Evolutionary conservation across 2,113 vertebrate species (phyloP).

Genomic region (Hippocampus abdominalis): DNA sequence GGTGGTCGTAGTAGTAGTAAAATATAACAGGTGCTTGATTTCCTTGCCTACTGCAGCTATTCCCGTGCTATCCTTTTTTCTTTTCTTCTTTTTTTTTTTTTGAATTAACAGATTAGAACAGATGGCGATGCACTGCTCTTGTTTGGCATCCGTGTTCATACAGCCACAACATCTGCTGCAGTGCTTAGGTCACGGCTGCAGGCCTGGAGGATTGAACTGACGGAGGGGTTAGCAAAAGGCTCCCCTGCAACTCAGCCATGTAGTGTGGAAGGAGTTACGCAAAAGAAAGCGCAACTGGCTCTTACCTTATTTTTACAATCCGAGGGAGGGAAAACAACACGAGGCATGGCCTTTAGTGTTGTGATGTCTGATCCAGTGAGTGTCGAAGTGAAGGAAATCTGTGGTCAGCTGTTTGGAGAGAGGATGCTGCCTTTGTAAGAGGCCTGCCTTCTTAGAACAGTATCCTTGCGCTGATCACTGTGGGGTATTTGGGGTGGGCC

Average conservation of each 20-base stretch:
- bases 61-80: background rate
- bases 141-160: conserved; percentile 45
- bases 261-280: conserved; percentile 11
- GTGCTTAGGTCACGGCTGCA: conserved; percentile 25
- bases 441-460: conserved; percentile 45
- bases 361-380: conserved; percentile 16
- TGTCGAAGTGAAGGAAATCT: conserved; percentile 15
- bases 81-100: conserved; percentile 12
- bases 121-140: conserved; percentile 52
- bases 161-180: conserved; percentile 58
- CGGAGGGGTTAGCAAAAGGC: conserved; percentile 33
- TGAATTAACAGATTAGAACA: conserved; percentile 60
- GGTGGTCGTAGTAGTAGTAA: background rate
- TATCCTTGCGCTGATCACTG: conserved; percentile 31
- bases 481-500: conserved; percentile 10
- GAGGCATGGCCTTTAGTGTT: conserved; percentile 2
- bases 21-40: background rate
- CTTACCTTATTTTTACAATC: conserved; percentile 2
- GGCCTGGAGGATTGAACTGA: conserved; percentile 55
- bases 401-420: conserved; percentile 8
- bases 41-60: conserved; percentile 7
- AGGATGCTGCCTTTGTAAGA: conserved; percentile 43
- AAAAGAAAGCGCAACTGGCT: conserved; percentile 25
- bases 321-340: background rate
- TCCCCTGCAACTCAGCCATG: conserved; percentile 10